phyloP scores from a whole-genome alignment of 2,113 vertebrate species.

The Dinomys branickii region DNA sequence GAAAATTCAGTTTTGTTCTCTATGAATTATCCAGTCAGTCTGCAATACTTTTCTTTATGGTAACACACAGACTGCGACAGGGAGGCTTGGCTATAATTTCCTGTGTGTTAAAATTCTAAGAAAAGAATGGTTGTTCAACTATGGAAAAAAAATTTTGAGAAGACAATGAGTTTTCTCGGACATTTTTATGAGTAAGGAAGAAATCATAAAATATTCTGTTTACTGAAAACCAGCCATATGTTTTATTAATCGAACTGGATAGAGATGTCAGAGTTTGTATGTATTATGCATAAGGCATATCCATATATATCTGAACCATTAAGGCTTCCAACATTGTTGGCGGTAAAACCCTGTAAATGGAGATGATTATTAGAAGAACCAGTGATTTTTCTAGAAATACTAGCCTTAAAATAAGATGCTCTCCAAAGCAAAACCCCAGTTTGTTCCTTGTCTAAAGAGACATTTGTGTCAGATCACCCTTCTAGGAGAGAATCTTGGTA shows the following conservation, averaged over 20 bases:
- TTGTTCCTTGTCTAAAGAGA: not conserved
- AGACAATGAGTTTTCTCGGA: not conserved
- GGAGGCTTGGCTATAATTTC: not conserved
- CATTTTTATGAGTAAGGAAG: not conserved
- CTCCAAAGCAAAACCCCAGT: not conserved
- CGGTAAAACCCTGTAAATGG: not conserved
- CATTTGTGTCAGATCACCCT: not conserved
- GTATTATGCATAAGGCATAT: conserved; percentile 62
- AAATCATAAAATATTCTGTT: not conserved
- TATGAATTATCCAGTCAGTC: not conserved
- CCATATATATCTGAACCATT: conserved; percentile 23
- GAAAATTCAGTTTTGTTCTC: not conserved
- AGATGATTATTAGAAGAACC: not conserved
- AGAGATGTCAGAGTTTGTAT: not conserved
- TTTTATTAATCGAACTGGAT: conserved; percentile 67
- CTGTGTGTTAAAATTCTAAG: conserved; percentile 23
- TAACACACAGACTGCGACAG: not conserved
- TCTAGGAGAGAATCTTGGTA: not conserved
- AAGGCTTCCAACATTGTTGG: not conserved
- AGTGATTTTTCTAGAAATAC: not conserved
- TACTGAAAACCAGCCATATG: conserved; percentile 34
- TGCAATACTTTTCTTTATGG: not conserved
- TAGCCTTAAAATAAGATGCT: not conserved
- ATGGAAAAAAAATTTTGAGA: conserved; percentile 13
- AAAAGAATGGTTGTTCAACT: conserved; percentile 4